phyloP scores from a whole-genome alignment of 2,797 vertebrate species.

The Passerculus sandwichensis region DNA sequence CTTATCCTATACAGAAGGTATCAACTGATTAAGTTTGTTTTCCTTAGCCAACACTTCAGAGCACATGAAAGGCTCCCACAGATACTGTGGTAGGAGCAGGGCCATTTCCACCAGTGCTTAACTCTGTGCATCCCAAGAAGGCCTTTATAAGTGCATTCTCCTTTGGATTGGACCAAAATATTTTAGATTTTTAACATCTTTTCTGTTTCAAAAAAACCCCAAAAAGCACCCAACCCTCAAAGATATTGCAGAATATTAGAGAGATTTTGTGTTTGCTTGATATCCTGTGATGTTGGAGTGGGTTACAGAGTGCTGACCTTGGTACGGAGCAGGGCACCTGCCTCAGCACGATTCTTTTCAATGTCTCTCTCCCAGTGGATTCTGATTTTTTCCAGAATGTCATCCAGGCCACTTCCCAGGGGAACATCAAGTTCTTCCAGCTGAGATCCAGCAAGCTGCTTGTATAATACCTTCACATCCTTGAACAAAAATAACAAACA shows the following conservation, averaged over 20 bases:
- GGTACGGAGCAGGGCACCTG: slow-evolving; percentile 83
- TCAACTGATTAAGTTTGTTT: not conserved
- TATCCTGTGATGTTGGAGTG: not conserved
- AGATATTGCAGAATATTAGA: not conserved
- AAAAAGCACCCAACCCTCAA: not conserved
- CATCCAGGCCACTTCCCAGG: slow-evolving; percentile 86
- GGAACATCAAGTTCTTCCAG: slow-evolving; percentile 85
- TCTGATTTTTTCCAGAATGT: slow-evolving; percentile 88
- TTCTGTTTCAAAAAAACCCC: not conserved
- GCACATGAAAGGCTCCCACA: not conserved
- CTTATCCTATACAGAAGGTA: not conserved
- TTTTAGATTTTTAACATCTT: not conserved
- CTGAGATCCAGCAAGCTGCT: slow-evolving; percentile 86
- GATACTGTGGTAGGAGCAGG: not conserved
- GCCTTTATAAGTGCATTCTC: not conserved
- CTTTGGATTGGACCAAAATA: not conserved
- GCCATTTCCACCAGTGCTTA: not conserved
- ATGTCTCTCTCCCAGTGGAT: slow-evolving; percentile 91
- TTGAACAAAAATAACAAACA: slow-evolving; percentile 58
- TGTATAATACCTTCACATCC: slow-evolving; percentile 90
- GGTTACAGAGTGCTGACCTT: slow-evolving; percentile 79
- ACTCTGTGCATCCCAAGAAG: not conserved
- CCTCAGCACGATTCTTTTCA: slow-evolving; percentile 85
- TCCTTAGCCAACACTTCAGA: not conserved
- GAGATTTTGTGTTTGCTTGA: not conserved